Evolutionary conservation across 2,113 vertebrate species (phyloP).

Genomic region (Butorides virescens): DNA sequence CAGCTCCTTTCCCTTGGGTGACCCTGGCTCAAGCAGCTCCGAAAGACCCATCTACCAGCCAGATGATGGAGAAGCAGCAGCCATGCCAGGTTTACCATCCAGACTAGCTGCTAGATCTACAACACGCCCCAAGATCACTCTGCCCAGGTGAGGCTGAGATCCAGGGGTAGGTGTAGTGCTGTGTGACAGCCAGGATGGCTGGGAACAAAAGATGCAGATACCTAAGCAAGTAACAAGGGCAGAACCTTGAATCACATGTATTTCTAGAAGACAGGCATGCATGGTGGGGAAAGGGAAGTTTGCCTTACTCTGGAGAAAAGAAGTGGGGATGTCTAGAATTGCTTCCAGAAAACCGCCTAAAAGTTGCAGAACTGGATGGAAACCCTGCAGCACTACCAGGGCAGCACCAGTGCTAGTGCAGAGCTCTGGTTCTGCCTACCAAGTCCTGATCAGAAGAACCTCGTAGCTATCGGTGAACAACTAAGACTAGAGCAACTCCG

Average conservation of each 20-base stretch:
- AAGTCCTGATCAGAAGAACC: not conserved
- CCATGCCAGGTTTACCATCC: not conserved
- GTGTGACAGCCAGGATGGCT: not conserved
- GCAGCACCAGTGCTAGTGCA: not conserved
- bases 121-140: not conserved
- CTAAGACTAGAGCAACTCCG: not conserved
- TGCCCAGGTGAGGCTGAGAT: fast-evolving
- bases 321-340: not conserved
- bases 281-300: not conserved
- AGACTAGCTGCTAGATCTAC: not conserved
- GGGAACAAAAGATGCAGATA: not conserved
- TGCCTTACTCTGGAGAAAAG: not conserved
- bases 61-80: not conserved
- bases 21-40: not conserved
- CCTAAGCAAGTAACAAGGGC: not conserved
- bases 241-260: not conserved
- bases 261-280: slow-evolving; percentile 29
- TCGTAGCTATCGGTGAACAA: not conserved
- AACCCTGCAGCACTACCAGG: not conserved
- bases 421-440: not conserved
- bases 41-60: not conserved
- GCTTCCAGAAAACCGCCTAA: not conserved
- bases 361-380: not conserved
- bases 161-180: not conserved
- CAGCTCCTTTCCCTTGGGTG: not conserved